Percentiles rank a stretch among this genome's conserved stretches.
Evolutionary conservation across 2,113 vertebrate species (phyloP).

Genomic region (Cyprinodon tularosa): DNA sequence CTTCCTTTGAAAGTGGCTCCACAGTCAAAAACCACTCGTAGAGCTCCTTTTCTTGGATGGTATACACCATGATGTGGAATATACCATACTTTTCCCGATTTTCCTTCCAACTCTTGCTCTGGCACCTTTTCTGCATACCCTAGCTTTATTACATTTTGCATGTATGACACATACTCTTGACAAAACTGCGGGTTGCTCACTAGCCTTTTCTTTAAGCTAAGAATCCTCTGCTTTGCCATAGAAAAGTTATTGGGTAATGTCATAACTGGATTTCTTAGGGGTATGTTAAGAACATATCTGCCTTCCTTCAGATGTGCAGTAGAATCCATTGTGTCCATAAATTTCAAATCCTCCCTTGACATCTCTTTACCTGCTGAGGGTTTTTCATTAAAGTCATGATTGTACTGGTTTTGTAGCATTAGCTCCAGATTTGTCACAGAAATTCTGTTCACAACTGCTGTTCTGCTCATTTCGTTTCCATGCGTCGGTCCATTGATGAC

Average conservation of each 20-base stretch:
- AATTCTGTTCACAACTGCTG: background rate
- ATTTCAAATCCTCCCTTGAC: slow-evolving; percentile 5
- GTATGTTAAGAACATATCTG: background rate
- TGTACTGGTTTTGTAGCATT: background rate
- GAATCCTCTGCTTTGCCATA: background rate
- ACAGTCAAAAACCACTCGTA: background rate
- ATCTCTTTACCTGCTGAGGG: background rate
- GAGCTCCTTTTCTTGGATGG: background rate
- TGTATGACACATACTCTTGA: too few relatives aligned
- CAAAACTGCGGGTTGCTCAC: too few relatives aligned
- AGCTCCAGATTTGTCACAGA: background rate
- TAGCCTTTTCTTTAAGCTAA: too few relatives aligned
- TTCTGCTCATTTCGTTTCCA: background rate
- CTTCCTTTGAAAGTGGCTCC: background rate
- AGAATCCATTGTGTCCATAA: background rate
- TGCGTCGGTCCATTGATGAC: background rate
- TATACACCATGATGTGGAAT: background rate
- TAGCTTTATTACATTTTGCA: too few relatives aligned
- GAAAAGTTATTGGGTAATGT: background rate
- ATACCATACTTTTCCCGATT: background rate
- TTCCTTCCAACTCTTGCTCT: background rate
- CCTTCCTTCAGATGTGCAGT: background rate
- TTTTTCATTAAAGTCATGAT: slow-evolving; percentile 1
- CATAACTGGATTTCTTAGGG: background rate
- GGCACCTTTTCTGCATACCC: background rate